phyloP scores from a whole-genome alignment of 2,113 vertebrate species.

The Mungos mungo region DNA sequence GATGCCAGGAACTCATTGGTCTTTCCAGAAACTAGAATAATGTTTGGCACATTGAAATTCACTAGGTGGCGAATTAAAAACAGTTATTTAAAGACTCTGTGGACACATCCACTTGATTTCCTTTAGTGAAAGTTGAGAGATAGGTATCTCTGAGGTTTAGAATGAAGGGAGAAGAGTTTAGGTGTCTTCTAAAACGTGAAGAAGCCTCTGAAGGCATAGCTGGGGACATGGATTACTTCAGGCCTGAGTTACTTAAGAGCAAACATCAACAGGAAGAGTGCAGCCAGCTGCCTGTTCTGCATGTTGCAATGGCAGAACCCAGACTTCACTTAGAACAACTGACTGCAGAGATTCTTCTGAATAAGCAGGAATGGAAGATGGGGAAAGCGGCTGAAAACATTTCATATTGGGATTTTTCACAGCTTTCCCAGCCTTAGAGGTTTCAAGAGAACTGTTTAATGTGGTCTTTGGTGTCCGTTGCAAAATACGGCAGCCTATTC shows the following conservation, averaged over 20 bases:
- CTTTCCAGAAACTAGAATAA: background rate
- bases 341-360: slow-evolving; percentile 54
- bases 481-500: background rate
- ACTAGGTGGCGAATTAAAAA: background rate
- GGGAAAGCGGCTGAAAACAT: slow-evolving; percentile 51
- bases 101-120: background rate
- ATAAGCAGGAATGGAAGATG: slow-evolving; percentile 56
- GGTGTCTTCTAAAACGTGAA: slow-evolving; percentile 9
- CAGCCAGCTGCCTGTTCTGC: background rate
- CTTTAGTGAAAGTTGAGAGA: background rate
- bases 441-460: slow-evolving; percentile 63
- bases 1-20: background rate
- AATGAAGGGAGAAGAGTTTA: background rate
- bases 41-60: background rate
- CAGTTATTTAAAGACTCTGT: background rate
- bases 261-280: slow-evolving; percentile 49
- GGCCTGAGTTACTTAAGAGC: background rate
- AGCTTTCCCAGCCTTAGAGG: background rate
- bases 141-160: background rate
- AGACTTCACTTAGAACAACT: slow-evolving; percentile 54
- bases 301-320: slow-evolving; percentile 25
- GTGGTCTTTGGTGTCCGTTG: slow-evolving; percentile 64
- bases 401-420: slow-evolving; percentile 44
- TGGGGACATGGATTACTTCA: background rate
- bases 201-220: background rate